Evolutionary conservation across 2,888 invertebrate genomes (phyloP).

Genomic region (Rambutsinella grinnellia): DNA sequence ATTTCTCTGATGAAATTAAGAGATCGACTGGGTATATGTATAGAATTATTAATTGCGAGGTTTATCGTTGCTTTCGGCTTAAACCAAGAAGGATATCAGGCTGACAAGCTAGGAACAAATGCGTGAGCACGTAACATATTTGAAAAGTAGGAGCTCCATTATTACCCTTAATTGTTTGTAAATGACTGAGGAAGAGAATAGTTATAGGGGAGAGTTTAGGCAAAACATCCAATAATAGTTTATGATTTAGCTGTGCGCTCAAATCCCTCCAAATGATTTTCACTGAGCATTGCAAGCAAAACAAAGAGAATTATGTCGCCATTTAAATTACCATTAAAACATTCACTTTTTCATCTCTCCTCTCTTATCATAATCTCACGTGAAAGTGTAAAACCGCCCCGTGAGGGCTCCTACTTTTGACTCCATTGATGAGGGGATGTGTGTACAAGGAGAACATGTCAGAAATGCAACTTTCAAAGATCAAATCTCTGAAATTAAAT

Average conservation of each 20-base stretch:
- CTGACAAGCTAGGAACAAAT: not conserved
- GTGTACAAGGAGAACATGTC: not conserved
- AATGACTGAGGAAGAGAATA: not conserved
- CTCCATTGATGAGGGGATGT: not conserved
- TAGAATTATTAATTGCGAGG: not conserved
- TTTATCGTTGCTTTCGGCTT: too few relatives aligned
- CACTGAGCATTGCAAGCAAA: not conserved
- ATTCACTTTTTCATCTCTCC: not conserved
- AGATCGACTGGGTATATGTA: not conserved
- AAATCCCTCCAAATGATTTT: not conserved
- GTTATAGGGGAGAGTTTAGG: not conserved
- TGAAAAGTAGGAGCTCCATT: not conserved
- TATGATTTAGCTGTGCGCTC: not conserved
- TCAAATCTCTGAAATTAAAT: conserved; percentile 33
- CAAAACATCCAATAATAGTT: not conserved
- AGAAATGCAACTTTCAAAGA: conserved; percentile 28
- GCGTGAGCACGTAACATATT: not conserved
- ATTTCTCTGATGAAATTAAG: not conserved
- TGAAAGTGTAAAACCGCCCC: not conserved
- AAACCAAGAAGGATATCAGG: not conserved
- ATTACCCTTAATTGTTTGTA: too few relatives aligned
- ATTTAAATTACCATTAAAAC: not conserved
- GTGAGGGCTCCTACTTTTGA: not conserved
- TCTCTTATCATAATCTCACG: not conserved
- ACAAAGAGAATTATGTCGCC: not conserved